Evolutionary conservation across 2,888 invertebrate species (phyloP), one percentile per base, ranked within the genome.

Genomic region (Trissoscelio sp.): DNA sequence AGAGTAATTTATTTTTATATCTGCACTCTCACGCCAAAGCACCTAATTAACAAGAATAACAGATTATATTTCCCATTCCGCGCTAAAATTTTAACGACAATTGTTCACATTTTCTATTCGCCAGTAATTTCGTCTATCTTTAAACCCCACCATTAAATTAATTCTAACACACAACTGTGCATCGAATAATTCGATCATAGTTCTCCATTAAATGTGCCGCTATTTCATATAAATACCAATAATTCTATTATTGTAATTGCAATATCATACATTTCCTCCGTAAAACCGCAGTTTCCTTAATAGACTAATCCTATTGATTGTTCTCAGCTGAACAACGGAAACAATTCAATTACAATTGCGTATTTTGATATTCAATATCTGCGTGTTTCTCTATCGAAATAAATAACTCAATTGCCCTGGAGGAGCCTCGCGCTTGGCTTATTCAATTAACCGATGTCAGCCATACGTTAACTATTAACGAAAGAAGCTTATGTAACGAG

Each of bases 231-330:
- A 42, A 39, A 42, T 42, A n/a, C 12, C 62, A 46, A 66, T 66
- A 66, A 37, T 37, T 48, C 11, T 48, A 22, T 51, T 48, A 64
- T 64, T 48, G 14, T 51, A 64, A 64, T 62, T 22, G 64, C 37
- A 51, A 9, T 64, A 37, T 37, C 48, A 51, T 34, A 22, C 53
- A 12, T 24, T 53, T 51, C 28, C 66, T 39, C 24, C 24, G 18
- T 46, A 57, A 69, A 69, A 57, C 57, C 57, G 11, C 46, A 53
- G 20, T 57, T 69, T 57, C 57, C 69, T 46, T 69, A 57, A 58
- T 16, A 46, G 57, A 57, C 20, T 70, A 70, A 58, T 57, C 48
- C 57, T 34, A 46, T 44, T 22, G 48, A 57, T 57, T 58, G 34
- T 70, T 44, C 37, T 34, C 11, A 39, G 11, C 22, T 37, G n/a